Evolutionary conservation across 2,888 invertebrate genomes (phyloP).

Genomic region (Pyralis farinalis): DNA sequence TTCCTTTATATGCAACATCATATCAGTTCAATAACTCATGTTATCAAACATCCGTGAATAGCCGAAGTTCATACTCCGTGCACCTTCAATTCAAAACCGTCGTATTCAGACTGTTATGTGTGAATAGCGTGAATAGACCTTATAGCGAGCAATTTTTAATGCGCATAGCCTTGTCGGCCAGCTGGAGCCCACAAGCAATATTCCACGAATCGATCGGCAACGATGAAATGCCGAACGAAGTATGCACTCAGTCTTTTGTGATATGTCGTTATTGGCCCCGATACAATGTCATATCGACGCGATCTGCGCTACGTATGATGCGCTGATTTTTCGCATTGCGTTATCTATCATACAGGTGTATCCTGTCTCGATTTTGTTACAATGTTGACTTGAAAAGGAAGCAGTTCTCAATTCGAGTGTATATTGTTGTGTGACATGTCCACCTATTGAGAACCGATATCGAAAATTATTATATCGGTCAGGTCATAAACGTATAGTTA

Average conservation of each 20-base stretch:
- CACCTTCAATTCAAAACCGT: conserved; percentile 13
- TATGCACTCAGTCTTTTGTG: conserved; percentile 38
- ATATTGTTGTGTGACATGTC: too few relatives aligned
- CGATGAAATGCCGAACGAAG: conserved; percentile 29
- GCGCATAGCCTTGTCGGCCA: conserved; percentile 16
- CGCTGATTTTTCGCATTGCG: conserved; percentile 28
- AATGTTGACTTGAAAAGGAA: too few relatives aligned
- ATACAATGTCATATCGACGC: conserved; percentile 43
- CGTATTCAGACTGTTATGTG: conserved; percentile 25
- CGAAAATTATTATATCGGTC: too few relatives aligned
- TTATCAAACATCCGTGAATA: too few relatives aligned
- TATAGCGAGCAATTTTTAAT: conserved; percentile 40
- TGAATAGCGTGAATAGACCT: conserved; percentile 34
- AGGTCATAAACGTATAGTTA: too few relatives aligned
- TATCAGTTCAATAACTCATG: too few relatives aligned
- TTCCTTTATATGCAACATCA: too few relatives aligned
- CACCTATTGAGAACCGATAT: too few relatives aligned
- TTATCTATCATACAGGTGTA: conserved; percentile 34
- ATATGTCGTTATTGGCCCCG: conserved; percentile 34
- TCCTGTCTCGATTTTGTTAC: neutral
- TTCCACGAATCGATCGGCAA: conserved; percentile 23
- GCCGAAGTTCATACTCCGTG: conserved; percentile 1
- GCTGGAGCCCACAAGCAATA: conserved; percentile 18
- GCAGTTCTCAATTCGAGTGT: too few relatives aligned
- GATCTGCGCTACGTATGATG: conserved; percentile 36